phyloP scores from a whole-genome alignment of 2,888 invertebrate species.

The Thecophora atra region DNA sequence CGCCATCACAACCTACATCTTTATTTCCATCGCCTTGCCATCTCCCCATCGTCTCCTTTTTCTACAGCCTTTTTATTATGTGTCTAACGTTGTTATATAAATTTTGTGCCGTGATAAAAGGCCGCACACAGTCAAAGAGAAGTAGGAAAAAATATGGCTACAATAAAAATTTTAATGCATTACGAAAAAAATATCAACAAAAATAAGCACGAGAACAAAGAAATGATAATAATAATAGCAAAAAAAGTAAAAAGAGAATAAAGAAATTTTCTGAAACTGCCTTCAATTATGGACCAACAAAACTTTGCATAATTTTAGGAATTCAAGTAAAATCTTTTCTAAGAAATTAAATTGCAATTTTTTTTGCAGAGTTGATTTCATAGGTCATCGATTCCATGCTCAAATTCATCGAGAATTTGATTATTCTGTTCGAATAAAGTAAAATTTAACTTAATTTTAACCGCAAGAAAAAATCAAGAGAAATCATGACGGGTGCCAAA shows the following conservation, averaged over 20 bases:
- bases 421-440: too few species aligned
- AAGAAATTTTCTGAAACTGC: background rate
- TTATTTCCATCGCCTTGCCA: too few species aligned
- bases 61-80: slow-evolving; percentile 14
- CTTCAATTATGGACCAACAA: slow-evolving; percentile 10
- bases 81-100: slow-evolving; percentile 15
- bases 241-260: background rate
- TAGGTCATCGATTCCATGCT: too few species aligned
- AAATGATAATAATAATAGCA: background rate
- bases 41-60: too few species aligned
- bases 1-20: too few species aligned
- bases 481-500: too few species aligned
- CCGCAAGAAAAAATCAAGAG: too few species aligned
- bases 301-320: slow-evolving; percentile 7
- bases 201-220: background rate
- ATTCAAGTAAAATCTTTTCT: background rate
- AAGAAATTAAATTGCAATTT: too few species aligned
- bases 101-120: slow-evolving; percentile 15
- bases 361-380: too few species aligned
- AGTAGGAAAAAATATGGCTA: background rate
- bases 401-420: too few species aligned
- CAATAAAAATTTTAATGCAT: background rate
- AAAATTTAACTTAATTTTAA: too few species aligned
- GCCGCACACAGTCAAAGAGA: background rate
- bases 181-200: background rate